Evolutionary conservation across 2,888 invertebrate species (phyloP), one percentile per base, ranked within the genome.

Genomic region (Euproctis similis): DNA sequence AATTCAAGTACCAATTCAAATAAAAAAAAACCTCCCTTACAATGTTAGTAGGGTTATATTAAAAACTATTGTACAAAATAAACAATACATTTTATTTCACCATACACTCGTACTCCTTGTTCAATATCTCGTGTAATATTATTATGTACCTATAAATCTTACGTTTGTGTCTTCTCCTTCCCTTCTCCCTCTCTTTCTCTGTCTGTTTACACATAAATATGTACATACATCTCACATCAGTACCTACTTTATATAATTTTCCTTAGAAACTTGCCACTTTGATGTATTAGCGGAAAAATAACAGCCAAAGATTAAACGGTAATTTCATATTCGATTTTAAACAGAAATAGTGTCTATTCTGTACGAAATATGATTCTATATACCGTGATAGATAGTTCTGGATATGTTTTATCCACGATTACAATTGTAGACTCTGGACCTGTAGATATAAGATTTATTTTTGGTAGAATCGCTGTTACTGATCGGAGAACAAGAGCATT

Each of bases 271-370:
- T 70, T 61, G 63, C 64, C 65, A 58, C 61, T 71, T 70, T 74
- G 74, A 74, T 74, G 69, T 75, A 74, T 72, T 50, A 55, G 73
- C 72, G 74, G 74, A 72, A 75, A 73, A 73, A 74, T 74, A 74
- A 75, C 68, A 66, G 60, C 39, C 36, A 56, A 58, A 59, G 66
- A 73, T 70, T 73, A 72, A 73, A 68, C 59, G 64, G 48, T 48
- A 42, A 51, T 51, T 58, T 52, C 52, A 51, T 48, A 57, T 53
- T 22, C n/a, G 23, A 19, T 8, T 12, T 13, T 50, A 35, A 23
- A 27, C 44, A 9, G 37, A 39, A 36, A 26, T 9, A 36, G 9
- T 16, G 40, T 34, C 30, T 59, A 48, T 40, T 19, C 2, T 29
- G 7, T 2, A 7, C 2, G 12, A 2, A 5, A 20, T 48, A 56